A percentile compares a stretch with the other conserved stretches of the same genome.
phyloP scores from a whole-genome alignment of 2,888 invertebrate species.

The Lissocephala sabroskyi region DNA sequence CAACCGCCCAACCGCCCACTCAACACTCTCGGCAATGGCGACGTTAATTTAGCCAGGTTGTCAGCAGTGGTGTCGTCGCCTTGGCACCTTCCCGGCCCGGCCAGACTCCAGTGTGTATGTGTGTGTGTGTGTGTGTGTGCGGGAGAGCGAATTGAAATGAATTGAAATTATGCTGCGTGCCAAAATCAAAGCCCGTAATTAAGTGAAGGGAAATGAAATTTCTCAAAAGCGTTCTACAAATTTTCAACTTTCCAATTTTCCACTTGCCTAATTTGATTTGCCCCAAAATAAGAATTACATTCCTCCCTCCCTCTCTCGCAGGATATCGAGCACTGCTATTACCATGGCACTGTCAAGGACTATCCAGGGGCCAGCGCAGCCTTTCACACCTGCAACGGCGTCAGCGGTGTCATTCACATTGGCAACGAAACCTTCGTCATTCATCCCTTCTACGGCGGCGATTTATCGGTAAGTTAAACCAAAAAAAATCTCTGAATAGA shows the following conservation, averaged over 20 bases:
- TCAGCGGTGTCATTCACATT: slow-evolving; percentile 97
- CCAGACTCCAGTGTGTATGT: background rate
- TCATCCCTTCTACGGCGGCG: slow-evolving; percentile 97
- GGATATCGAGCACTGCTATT: slow-evolving; percentile 99
- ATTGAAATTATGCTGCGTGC: slow-evolving; percentile 6
- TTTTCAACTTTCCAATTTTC: background rate
- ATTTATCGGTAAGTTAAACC: slow-evolving; percentile 87
- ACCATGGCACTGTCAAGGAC: slow-evolving; percentile 97
- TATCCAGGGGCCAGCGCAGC: slow-evolving; percentile 97
- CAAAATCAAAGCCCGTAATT: slow-evolving; percentile 41
- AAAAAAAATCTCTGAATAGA: background rate
- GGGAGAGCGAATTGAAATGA: slow-evolving; percentile 6
- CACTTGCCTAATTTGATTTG: background rate
- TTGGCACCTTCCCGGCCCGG: background rate
- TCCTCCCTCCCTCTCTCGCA: slow-evolving; percentile 67
- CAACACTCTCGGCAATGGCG: no score
- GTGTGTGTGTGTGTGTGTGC: background rate
- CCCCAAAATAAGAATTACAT: no score
- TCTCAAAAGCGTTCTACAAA: slow-evolving; percentile 2
- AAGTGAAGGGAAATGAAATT: slow-evolving; percentile 43
- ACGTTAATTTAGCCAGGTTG: no score
- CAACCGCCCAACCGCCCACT: no score
- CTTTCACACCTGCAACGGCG: slow-evolving; percentile 98
- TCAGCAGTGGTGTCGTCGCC: background rate
- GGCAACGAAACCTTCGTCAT: slow-evolving; percentile 99